Evolutionary conservation across 2,888 invertebrate species (phyloP).

Genomic region (Plemyria rubiginata): DNA sequence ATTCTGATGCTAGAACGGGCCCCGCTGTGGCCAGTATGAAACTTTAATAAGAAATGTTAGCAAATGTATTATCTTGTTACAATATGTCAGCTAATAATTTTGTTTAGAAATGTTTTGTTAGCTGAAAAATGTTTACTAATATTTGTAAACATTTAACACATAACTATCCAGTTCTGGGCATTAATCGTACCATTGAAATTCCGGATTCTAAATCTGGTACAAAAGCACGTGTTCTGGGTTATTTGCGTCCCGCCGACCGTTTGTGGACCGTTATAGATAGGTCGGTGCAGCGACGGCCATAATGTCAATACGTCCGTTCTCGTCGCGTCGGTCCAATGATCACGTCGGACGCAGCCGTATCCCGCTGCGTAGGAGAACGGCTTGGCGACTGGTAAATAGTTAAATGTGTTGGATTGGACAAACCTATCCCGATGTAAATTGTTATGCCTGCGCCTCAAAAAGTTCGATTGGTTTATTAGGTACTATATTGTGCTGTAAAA

Average conservation of each 20-base stretch:
- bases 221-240: background rate
- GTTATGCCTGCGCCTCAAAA: too few relatives aligned
- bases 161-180: too few relatives aligned
- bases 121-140: too few relatives aligned
- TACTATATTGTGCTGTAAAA: too few relatives aligned
- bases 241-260: background rate
- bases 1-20: too few relatives aligned
- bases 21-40: too few relatives aligned
- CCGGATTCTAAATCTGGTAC: constrained; percentile 1
- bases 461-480: too few relatives aligned
- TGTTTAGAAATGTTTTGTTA: too few relatives aligned
- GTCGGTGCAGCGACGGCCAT: background rate
- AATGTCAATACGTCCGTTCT: background rate
- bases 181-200: background rate
- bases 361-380: constrained; percentile 2
- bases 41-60: too few relatives aligned
- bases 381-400: background rate
- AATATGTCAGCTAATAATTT: too few relatives aligned
- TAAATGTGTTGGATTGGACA: background rate
- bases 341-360: constrained; percentile 8
- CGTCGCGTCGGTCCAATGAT: constrained; percentile 7
- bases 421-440: background rate
- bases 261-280: background rate
- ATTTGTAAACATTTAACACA: too few relatives aligned
- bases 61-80: too few relatives aligned